Percentiles rank a stretch among this genome's conserved stretches.
phyloP scores from a whole-genome alignment of 2,888 invertebrate species.

The Onchidella celtica region DNA sequence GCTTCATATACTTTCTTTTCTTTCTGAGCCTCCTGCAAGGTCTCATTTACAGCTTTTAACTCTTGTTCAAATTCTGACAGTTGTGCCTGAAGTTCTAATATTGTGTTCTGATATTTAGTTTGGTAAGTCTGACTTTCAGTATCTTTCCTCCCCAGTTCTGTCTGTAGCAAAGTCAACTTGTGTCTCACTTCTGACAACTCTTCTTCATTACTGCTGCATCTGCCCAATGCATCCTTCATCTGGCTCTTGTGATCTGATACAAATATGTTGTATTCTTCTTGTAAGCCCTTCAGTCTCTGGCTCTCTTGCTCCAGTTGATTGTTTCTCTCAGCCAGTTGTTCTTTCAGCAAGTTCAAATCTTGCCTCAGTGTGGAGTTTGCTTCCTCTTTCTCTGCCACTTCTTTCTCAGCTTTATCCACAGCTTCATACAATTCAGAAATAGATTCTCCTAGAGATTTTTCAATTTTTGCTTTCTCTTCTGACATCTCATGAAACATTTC shows the following conservation, averaged over 20 bases:
- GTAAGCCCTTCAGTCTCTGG: slow-evolving; percentile 9
- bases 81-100: slow-evolving; percentile 40
- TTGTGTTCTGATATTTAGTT: slow-evolving; percentile 26
- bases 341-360: neutral
- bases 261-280: slow-evolving; percentile 19
- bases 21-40: neutral
- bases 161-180: slow-evolving; percentile 5
- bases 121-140: slow-evolving; percentile 33
- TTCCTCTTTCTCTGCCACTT: slow-evolving; percentile 25
- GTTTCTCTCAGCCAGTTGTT: neutral
- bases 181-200: slow-evolving; percentile 33
- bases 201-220: neutral
- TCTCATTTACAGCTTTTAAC: neutral
- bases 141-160: slow-evolving; percentile 22
- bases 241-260: neutral
- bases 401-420: slow-evolving; percentile 16
- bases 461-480: slow-evolving; percentile 38
- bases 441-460: slow-evolving; percentile 30
- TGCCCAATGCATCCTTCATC: slow-evolving; percentile 23
- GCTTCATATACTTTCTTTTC: slow-evolving; percentile 13
- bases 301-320: neutral
- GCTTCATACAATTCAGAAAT: slow-evolving; percentile 28
- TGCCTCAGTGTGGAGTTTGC: neutral
- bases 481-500: slow-evolving; percentile 44
- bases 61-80: slow-evolving; percentile 34